Conservation (phyloP, 2,113 vertebrate genomes). For the Asarcornis scutulata region DNA sequence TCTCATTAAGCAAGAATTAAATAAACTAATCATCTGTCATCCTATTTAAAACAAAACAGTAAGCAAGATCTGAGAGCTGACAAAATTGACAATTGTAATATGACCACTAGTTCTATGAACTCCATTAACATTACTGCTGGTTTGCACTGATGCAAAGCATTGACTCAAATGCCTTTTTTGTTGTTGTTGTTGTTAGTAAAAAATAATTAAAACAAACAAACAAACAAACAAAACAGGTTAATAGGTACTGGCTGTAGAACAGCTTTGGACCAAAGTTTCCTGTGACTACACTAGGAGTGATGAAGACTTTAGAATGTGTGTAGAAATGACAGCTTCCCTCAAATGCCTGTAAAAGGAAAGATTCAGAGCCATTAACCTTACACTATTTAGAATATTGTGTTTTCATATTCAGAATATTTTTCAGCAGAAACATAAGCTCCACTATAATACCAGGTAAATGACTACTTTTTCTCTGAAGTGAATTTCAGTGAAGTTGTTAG, state of each 20-base stretch:
- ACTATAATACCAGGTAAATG: not conserved
- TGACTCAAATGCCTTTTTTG: not conserved
- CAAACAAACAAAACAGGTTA: not conserved
- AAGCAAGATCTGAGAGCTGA: not conserved
- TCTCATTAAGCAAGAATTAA: not conserved
- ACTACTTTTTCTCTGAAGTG: not conserved
- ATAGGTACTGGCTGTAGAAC: not conserved
- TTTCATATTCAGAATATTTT: not conserved
- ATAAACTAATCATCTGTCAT: not conserved
- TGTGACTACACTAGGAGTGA: not conserved
- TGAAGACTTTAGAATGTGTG: not conserved
- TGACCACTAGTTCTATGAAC: not conserved
- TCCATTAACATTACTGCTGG: not conserved
- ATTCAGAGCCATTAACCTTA: not conserved
- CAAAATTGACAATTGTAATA: not conserved
- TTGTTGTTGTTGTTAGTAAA: too few species aligned
- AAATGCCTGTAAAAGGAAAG: not conserved
- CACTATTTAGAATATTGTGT: not conserved
- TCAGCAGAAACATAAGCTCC: not conserved
- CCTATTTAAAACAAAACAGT: not conserved
- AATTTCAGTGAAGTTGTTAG: not conserved
- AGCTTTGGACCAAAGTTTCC: not conserved
- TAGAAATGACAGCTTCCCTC: not conserved
- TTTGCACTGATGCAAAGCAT: not conserved
- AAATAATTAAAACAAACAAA: too few species aligned